Evolutionary conservation across 2,797 vertebrate species (phyloP).

Genomic region (Scleropages formosus): DNA sequence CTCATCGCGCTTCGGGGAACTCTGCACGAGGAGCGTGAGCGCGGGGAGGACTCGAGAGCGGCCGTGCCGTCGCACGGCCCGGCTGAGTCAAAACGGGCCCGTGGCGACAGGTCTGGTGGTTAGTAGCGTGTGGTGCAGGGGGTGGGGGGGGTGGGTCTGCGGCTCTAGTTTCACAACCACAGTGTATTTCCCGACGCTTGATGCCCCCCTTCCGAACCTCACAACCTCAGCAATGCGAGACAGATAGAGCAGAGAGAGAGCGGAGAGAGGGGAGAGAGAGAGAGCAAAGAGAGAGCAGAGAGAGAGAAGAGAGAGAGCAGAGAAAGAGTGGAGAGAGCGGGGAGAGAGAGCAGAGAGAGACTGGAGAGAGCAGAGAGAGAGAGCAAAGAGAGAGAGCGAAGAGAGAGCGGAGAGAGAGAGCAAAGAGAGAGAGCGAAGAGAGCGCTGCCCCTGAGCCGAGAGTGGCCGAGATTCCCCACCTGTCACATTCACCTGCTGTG

Average conservation of each 20-base stretch:
- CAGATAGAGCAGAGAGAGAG: constrained; percentile 26
- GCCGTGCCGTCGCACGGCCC: constrained; percentile 58
- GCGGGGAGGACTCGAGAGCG: constrained; percentile 32
- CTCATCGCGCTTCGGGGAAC: neutral
- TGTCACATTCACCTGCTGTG: constrained; percentile 64
- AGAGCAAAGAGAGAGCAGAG: constrained; percentile 30
- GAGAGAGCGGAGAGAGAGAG: constrained; percentile 34
- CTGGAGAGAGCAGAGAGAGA: constrained; percentile 27
- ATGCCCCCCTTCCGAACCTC: neutral
- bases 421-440: constrained; percentile 37
- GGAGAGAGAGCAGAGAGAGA: constrained; percentile 37
- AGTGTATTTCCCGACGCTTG: neutral
- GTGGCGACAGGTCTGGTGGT: constrained; percentile 57
- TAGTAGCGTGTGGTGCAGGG: neutral
- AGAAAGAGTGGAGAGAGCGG: constrained; percentile 45
- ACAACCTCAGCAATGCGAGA: constrained; percentile 41
- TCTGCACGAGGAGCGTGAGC: neutral
- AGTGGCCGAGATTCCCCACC: constrained; percentile 53
- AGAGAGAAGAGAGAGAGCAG: constrained; percentile 8
- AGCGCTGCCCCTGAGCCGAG: constrained; percentile 37
- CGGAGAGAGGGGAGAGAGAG: constrained; percentile 31
- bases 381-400: constrained; percentile 28
- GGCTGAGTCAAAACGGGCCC: constrained; percentile 53
- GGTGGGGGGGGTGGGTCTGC: neutral
- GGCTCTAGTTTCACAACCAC: neutral